Base-by-base conservation (phyloP, 1,140 invertebrate genomes). In the Drosophila insularis region DNA sequence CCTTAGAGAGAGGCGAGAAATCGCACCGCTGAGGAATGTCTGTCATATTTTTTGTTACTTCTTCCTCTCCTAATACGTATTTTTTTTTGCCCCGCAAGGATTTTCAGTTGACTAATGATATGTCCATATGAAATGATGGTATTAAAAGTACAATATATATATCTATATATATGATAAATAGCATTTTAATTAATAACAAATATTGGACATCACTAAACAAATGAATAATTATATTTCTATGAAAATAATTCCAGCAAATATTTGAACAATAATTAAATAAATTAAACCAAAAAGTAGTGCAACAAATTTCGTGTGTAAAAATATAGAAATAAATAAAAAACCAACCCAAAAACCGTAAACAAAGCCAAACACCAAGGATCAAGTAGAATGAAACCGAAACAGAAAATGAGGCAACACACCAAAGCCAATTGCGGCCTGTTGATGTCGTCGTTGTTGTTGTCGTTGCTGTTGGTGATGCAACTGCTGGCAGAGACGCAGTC, bases 351-450 rank as follows among this genome's bases (percentile, higher is more conserved):
- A 50, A 21, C 39, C 55, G 6, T 60, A 37, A 39, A 50, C 63
- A 74, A 68, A 75, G 64, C 60, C 73, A 71, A 71, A 81, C 66
- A 84, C 86, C 81, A 71, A 71, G 81, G 74, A 85, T 86, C 78
- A 76, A 86, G 74, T 50, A 81, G 69, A 4, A 58, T 59, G 73
- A 35, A 78, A 62, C 61, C 55, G 60, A 31, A 31, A 56, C 68
- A 64, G 50, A 73, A 37, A 71, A 82, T 87, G 84, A 68, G 68
- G 50, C 84, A 77, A 79, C 73, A 87, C 72, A 62, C 72, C 63
- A 60, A 69, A 63, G 56, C 78, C 37, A 61, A 68, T 59, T 69
- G 67, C 65, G 65, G 79, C 66, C 63, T 74, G 71, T 59, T 71
- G 66, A 39, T 78, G 68, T 59, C 66, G 70, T 43, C 62, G 62